phyloP scores from a whole-genome alignment of 23 tunicate species.

The Clavelina lepadiformis region DNA sequence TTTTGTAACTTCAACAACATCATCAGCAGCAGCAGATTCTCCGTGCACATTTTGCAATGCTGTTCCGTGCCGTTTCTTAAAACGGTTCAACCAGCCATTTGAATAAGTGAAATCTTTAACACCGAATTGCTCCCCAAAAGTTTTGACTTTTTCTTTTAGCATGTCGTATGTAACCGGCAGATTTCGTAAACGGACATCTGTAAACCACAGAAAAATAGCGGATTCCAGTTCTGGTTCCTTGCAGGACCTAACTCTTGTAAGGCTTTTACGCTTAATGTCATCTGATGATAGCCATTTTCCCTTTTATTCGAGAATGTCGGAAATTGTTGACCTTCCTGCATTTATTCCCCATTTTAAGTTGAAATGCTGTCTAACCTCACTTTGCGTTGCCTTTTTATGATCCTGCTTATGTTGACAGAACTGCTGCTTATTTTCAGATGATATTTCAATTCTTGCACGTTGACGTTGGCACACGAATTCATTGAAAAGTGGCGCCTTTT shows the following conservation, averaged over 20 bases:
- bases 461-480: too few species aligned
- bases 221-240: slow-evolving; percentile 6
- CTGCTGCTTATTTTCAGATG: too few species aligned
- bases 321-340: slow-evolving; percentile 7
- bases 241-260: slow-evolving; percentile 9
- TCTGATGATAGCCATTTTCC: slow-evolving; percentile 12
- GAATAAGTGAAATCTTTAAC: slow-evolving; percentile 5
- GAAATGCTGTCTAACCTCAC: too few species aligned
- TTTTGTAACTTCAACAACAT: too few species aligned
- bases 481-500: too few species aligned
- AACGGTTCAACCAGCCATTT: neutral
- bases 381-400: too few species aligned
- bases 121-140: slow-evolving; percentile 9
- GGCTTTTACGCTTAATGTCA: slow-evolving; percentile 6
- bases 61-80: slow-evolving; percentile 14
- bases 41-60: slow-evolving; percentile 3
- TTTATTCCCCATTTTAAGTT: too few species aligned
- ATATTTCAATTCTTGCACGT: too few species aligned
- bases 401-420: too few species aligned
- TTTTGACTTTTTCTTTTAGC: slow-evolving; percentile 12
- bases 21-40: slow-evolving; percentile 1
- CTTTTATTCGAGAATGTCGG: slow-evolving; percentile 5
- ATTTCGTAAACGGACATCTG: slow-evolving; percentile 5
- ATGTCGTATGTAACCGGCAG: slow-evolving; percentile 11
- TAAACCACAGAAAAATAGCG: slow-evolving; percentile 8